Conservation (phyloP, 2,888 invertebrate genomes). For the Acleris sparsana region DNA sequence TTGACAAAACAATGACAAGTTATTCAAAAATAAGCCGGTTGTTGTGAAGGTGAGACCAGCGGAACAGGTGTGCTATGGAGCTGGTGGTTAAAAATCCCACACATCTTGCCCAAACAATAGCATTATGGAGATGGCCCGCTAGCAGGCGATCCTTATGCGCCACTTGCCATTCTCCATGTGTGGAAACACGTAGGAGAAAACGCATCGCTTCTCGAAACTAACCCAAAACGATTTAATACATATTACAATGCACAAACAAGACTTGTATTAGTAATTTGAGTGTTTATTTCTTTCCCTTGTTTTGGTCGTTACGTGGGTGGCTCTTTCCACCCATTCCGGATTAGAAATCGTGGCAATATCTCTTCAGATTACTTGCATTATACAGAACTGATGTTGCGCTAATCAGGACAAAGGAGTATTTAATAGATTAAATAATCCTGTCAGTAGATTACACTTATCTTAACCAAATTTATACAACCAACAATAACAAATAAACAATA, state of each 20-base stretch:
- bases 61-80: conserved; percentile 3
- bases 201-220: neutral
- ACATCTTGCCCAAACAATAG: conserved; percentile 15
- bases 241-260: neutral
- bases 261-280: too few relatives aligned
- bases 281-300: conserved; percentile 7
- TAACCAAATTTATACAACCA: conserved; percentile 16
- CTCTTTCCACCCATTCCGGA: conserved; percentile 14
- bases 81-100: neutral
- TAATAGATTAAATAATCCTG: neutral
- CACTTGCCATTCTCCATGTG: conserved; percentile 3
- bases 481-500: conserved; percentile 48
- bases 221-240: neutral
- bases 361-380: conserved; percentile 8
- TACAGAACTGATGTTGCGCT: neutral
- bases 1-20: too few relatives aligned
- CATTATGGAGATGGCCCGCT: conserved; percentile 6
- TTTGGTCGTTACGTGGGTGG: conserved; percentile 18
- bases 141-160: conserved; percentile 3
- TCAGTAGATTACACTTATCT: neutral
- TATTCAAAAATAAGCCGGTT: neutral
- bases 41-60: neutral
- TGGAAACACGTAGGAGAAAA: conserved; percentile 13
- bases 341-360: conserved; percentile 14
- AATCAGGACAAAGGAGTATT: conserved; percentile 4